Evolutionary conservation across 2,888 invertebrate species (phyloP), one percentile per base, ranked within the genome.

Genomic region (Oscheius sp.): DNA sequence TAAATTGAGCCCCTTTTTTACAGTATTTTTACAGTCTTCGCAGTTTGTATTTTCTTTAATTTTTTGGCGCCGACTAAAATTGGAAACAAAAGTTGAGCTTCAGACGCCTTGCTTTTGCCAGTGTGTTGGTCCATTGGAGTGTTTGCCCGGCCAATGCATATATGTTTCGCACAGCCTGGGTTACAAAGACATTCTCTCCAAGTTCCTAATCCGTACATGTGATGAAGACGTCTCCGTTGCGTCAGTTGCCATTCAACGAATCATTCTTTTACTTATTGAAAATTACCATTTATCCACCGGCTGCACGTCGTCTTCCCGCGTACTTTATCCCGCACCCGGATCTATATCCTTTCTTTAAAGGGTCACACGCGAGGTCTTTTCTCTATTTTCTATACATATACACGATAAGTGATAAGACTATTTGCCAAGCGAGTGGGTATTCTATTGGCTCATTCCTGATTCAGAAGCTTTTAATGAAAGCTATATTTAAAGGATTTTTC

Each of bases 101-200:
- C 52, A 29, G 52, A 49, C 49, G 52, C 49, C 49, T 46, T 52
- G 66, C 52, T 66, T 35, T 35, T 49, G 66, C 46, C 23, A 43
- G 63, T 52, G 66, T 66, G 66, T 66, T 61, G 66, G 52, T 66
- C 52, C 66, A 52, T 52, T 49, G 29, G 52, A 66, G 66, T 66
- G 66, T 66, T 66, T 66, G 66, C 66, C 43, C 66, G 63, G 23
- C 52, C 46, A 52, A 66, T 46, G 49, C 66, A 66, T 66, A 66
- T 66, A 66, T 66, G 66, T 66, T 66, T 66, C 66, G 49, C 52
- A 52, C 52, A 41, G 61, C 61, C 41, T 18, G 61, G 23, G 61
- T 61, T 61, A 61, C 61, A 61, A 61, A 61, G 61, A 61, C 61
- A 41, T 45, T 43, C 58, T 43, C n/a, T 23, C 6, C 61, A 41